Base-by-base conservation (phyloP, 2,888 invertebrate genomes). In the Elmis aenea region DNA sequence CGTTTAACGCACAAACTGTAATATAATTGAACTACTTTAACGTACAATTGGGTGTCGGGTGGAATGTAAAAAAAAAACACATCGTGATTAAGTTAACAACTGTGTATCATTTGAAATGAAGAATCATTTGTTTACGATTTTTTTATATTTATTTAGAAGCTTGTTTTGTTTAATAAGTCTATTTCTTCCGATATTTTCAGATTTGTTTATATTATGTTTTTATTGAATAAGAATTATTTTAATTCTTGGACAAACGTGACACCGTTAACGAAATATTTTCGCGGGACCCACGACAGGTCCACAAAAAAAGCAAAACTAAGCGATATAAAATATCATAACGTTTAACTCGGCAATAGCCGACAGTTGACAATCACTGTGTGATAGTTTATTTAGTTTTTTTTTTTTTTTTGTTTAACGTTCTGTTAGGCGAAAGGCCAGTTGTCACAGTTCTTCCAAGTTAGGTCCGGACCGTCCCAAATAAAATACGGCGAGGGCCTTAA, bases 371-470 rank as follows among this genome's bases (percentile, higher is more conserved):
- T 42, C 33, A 37, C 38, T 43, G 43, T 43, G 39, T 44, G 38
- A 40, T 40, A 44, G 21, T 33, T 33, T 34, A 26, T 44, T 38
- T 44, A 31, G 33, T 52, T 51, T 48, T 54, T 54, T 50, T 53
- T 48, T 51, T 45, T 42, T 52, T 51, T 61, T 59, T 54, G 55
- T 62, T 61, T 62, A 59, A 59, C 56, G 47, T 60, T 60, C 61
- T 62, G 57, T 61, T 64, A 65, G 66, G 66, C 66, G 55, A 42
- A 58, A 64, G 66, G 66, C 67, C 66, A 64, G 66, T 66, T 54
- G 56, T 64, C 65, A 61, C 54, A 54, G 67, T 66, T 66, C 67
- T 67, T 67, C 67, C 66, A 64, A 34, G 46, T 42, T 49, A 47
- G 48, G 51, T 45, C 42, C 42, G 25, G 30, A 39, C 46, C 41